Conservation (phyloP, 1,140 invertebrate species). For the Euschistus heros region DNA sequence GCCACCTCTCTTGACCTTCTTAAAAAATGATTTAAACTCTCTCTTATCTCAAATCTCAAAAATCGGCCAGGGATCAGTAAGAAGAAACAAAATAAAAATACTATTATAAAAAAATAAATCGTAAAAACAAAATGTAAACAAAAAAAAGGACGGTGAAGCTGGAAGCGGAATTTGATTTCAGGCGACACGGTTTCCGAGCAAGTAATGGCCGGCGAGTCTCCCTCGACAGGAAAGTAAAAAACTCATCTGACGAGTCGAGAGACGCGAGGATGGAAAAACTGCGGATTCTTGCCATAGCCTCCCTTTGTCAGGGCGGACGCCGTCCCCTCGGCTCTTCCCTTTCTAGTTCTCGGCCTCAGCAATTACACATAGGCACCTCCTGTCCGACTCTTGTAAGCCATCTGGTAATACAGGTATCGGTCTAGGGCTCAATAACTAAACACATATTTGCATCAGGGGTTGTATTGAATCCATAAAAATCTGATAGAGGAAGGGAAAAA, state of each 20-base stretch:
- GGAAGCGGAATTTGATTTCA: constrained; percentile 5
- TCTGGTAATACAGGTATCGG: no score
- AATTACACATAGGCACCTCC: no score
- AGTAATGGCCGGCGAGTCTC: constrained; percentile 1
- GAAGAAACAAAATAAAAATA: neutral
- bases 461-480: no score
- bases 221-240: neutral
- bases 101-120: neutral
- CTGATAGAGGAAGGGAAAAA: no score
- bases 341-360: no score
- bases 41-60: constrained; percentile 5
- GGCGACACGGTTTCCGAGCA: constrained; percentile 3
- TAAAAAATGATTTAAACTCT: constrained; percentile 7
- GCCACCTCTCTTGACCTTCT: neutral
- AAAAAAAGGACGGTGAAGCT: neutral
- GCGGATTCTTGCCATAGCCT: constrained; percentile 4
- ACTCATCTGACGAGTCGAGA: constrained; percentile 5
- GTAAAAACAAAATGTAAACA: neutral
- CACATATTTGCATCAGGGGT: no score
- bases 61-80: no score
- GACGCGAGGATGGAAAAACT: neutral
- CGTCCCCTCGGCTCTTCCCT: no score
- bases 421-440: no score
- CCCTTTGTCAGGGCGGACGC: neutral
- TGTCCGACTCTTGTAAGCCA: no score